Evolutionary conservation across 2,888 invertebrate species (phyloP), one percentile per base, ranked within the genome.

Genomic region (Prenolepis imparis): DNA sequence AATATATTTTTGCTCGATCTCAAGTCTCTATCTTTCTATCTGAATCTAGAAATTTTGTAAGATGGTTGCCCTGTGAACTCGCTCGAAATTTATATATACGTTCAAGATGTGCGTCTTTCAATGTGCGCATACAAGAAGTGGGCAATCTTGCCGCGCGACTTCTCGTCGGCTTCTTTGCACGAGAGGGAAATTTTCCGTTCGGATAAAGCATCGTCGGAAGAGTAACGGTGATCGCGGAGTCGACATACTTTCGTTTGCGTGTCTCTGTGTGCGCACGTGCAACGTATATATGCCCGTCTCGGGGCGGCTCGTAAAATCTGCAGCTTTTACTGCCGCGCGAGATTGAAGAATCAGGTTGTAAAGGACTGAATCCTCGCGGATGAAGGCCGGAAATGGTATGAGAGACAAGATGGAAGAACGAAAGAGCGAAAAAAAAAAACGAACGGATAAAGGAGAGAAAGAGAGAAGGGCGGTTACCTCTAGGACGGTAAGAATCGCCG

Each of bases 311-410:
- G 91, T 93, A 92, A 93, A 93, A 92, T 93, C 91, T 90, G 88
- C 86, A 90, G 90, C 88, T 91, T 93, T 93, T 92, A 92, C 91
- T 89, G 82, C 88, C 86, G 82, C 78, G 89, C 88, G 89, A 93
- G 91, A 93, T 93, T 92, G 92, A 93, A 92, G 91, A 92, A 91
- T 91, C 91, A 88, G 86, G 90, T 89, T 89, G 91, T 92, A 91
- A 90, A 92, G 88, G 82, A 88, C 84, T 84, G 89, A 90, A 91
- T 90, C 89, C 88, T 85, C 81, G 82, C 74, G 85, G 84, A 86
- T 86, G 82, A 89, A 75, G 77, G 84, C 44, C 82, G 80, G 73
- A 68, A 77, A 66, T 63, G 75, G 84, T 72, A 70, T 57, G 85
- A 68, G 75, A 73, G 87, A 61, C 66, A 77, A 73, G 44, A 73